phyloP scores from a whole-genome alignment of 2,113 vertebrate species.

The Thermophis baileyi region DNA sequence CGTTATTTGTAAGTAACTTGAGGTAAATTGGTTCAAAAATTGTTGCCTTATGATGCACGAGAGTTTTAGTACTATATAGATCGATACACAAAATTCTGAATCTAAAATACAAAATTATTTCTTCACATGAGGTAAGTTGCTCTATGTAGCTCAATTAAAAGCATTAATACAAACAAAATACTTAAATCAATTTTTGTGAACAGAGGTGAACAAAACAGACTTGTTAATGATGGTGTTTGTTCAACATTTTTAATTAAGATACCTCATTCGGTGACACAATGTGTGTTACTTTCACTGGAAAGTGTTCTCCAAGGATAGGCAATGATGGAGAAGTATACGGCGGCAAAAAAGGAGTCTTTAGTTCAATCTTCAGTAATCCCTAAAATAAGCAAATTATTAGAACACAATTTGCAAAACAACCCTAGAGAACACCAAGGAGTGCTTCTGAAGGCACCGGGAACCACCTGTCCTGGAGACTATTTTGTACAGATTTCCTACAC shows the following conservation, averaged over 20 bases:
- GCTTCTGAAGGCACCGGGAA: background rate
- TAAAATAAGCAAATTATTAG: constrained; percentile 57
- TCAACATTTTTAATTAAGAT: background rate
- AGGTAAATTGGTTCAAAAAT: too few species aligned
- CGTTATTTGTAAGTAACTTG: too few species aligned
- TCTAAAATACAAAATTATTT: background rate
- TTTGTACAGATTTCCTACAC: background rate
- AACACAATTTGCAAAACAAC: background rate
- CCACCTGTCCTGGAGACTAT: background rate
- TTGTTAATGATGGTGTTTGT: background rate
- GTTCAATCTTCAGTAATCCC: constrained; percentile 66
- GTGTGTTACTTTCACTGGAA: constrained; percentile 81
- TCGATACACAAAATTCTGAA: background rate
- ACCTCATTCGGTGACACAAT: constrained; percentile 87
- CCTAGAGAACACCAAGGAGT: background rate
- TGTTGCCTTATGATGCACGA: too few species aligned
- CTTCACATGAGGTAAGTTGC: background rate
- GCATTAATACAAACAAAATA: background rate
- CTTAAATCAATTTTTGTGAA: background rate
- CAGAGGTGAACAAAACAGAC: background rate
- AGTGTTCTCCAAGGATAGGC: constrained; percentile 68
- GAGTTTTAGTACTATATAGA: too few species aligned
- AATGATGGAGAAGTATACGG: constrained; percentile 66
- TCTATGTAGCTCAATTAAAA: background rate
- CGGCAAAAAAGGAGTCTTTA: constrained; percentile 49